Evolutionary conservation across 1,140 invertebrate species (phyloP), one percentile per base, ranked within the genome.

Genomic region (Calephelis nemesis): DNA sequence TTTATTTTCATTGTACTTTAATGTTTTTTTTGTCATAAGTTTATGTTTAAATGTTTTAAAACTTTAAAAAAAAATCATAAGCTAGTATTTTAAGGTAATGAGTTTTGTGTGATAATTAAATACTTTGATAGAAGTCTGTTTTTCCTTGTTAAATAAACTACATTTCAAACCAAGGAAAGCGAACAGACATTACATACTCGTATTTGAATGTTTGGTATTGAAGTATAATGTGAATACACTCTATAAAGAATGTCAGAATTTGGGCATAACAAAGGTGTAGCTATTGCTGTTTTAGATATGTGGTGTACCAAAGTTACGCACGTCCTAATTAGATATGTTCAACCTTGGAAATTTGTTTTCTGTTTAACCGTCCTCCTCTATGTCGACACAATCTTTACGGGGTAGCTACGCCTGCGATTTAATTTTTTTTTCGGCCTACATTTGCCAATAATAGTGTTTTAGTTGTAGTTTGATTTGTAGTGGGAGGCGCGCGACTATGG

Each of bases 401-500:
- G 15, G 3, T 54, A 54, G 54, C 54, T 39, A 39, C 52, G 19
- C 11, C 54, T 7, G 10, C 12, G 30, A 12, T 58, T 58, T 30
- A 7, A 30, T 30, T 30, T 30, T 30, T 19, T 30, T 39, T 58
- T 58, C 19, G 52, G 63, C 19, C 50, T 49, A 11, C 9, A 49
- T 30, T 19, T 19, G 11, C 1, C n/a, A 47, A 12, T 39, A n/a
- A 64, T 1, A 7, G 19, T 30, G 8, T 72, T 19, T 58, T 65
- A 71, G 45, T 64, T 42, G 68, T 48, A 72, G 49, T 75, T 69
- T 73, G 45, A 54, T 47, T 54, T 39, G 45, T 70, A 74, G 79
- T 76, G 74, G 78, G 72, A 69, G 82, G 81, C 69, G 78, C 76
- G 50, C 78, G 82, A 66, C 74, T 84, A 72, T 84, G 84, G 84